Evolutionary conservation across 1,140 invertebrate species (phyloP), one percentile per base, ranked within the genome.

Genomic region (Leptonema lineaticorne): DNA sequence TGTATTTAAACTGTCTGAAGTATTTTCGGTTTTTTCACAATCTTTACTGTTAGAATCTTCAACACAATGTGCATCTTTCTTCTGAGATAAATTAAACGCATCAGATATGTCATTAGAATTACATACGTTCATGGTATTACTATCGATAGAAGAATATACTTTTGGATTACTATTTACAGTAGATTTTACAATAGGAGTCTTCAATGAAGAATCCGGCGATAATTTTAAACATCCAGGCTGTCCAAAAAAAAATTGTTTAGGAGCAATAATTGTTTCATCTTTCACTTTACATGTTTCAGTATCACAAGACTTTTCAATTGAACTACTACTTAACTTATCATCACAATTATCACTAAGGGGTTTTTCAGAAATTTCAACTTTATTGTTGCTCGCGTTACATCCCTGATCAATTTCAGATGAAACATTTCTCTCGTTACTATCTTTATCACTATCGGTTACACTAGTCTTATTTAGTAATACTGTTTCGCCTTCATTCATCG

Each of bases 181-280:
- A 33, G 5, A 27, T 59, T 59, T 37, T 1, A n/a, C 57, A 22
- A 30, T n/a, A 16, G 28, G 18, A 22, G 5, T 24, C 8, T 53
- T 53, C 20, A 24, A 67, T n/a, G 53, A 66, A 37, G 16, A 37
- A 8, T 73, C 64, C 1, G 70, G 67, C 29, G 69, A 71, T 8
- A 79, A 69, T 70, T 79, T 78, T 2, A 78, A 74, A 62, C 78
- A 80, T 5, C 78, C 79, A 0, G 79, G 78, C 22, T 81, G 79
- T 5, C 82, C 81, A 63, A 83, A 83, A 63, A 83, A 83, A 69
- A 83, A 83, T 4, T 76, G 79, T 58, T 69, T 69, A 6, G 71
- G 18, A 29, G 71, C 41, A 29, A 18, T 50, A 53, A 7, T 46
- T 48, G 69, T 62, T 28, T 11, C 20, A 57, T 27, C 53, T 14